A percentile compares a stretch with the other conserved stretches of the same genome.
Evolutionary conservation across 2,797 vertebrate genomes (phyloP).

Genomic region (Oryzias dopingdopingensis): DNA sequence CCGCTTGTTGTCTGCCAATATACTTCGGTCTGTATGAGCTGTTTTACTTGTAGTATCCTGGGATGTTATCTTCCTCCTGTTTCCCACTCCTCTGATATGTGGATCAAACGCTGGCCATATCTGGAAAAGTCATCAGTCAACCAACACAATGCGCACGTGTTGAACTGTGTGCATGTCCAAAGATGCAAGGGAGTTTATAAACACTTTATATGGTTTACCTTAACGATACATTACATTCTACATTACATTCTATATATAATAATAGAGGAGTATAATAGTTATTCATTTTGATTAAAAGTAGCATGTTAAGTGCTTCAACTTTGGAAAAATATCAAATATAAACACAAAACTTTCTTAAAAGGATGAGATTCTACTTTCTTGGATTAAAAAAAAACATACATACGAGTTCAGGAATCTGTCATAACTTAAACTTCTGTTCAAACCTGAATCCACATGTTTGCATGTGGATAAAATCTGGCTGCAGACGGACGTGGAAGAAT

Average conservation of each 20-base stretch:
- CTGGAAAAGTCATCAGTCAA: slow-evolving; percentile 71
- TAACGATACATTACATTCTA: not conserved
- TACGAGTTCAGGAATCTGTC: no score
- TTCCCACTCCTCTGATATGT: slow-evolving; percentile 70
- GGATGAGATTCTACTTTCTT: no score
- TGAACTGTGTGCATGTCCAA: slow-evolving; percentile 10
- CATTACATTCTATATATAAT: no score
- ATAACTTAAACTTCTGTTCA: not conserved
- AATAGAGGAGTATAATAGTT: no score
- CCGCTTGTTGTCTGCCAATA: slow-evolving; percentile 45
- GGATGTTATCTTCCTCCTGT: slow-evolving; percentile 68
- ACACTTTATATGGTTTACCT: not conserved
- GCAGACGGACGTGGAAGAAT: not conserved
- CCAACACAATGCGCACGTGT: slow-evolving; percentile 42
- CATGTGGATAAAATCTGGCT: not conserved
- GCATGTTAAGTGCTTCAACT: no score
- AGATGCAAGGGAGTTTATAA: slow-evolving; percentile 6
- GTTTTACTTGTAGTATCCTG: slow-evolving; percentile 65
- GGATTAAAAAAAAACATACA: not conserved
- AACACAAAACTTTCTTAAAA: no score
- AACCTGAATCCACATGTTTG: not conserved
- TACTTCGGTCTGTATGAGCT: slow-evolving; percentile 45
- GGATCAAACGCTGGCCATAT: slow-evolving; percentile 70
- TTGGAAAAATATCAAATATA: no score
- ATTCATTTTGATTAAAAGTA: no score